These are phyloP conservation scores for Rosalia funebris DNA, from an alignment of 2,888 invertebrate genomes.

Conservation along the genomic window DNA sequence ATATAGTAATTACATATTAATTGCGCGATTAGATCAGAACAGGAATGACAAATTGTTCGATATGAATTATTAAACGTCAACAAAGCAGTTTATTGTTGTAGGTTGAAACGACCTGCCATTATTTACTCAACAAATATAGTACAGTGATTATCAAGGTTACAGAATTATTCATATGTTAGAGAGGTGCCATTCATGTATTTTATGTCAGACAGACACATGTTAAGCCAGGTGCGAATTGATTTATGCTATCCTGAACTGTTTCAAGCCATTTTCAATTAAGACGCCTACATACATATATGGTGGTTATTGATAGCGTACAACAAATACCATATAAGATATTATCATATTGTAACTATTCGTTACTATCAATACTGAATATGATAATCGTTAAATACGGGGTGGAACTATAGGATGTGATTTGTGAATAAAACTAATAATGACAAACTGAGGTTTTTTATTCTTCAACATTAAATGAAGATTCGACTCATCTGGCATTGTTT, in stretches of 20 bases:
- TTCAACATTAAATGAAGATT: too few species aligned
- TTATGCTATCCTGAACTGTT: slow-evolving; percentile 5
- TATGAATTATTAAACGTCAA: slow-evolving; percentile 9
- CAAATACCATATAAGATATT: too few species aligned
- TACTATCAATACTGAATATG: too few species aligned
- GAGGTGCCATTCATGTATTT: slow-evolving; percentile 13
- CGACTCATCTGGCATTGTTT: too few species aligned
- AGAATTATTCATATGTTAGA: slow-evolving; percentile 2
- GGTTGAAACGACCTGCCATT: slow-evolving; percentile 19
- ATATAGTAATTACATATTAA: too few species aligned
- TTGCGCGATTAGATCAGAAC: too few species aligned
- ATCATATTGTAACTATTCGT: too few species aligned
- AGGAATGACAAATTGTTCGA: slow-evolving; percentile 13
- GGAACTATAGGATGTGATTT: too few species aligned
- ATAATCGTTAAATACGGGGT: too few species aligned
- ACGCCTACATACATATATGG: slow-evolving; percentile 2
- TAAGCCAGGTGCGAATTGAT: slow-evolving; percentile 24
- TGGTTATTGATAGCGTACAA: neutral
- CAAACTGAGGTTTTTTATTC: too few species aligned
- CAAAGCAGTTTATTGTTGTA: slow-evolving; percentile 14
- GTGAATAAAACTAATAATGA: too few species aligned
- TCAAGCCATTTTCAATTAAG: neutral
- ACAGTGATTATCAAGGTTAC: slow-evolving; percentile 12
- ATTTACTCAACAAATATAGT: slow-evolving; percentile 12
- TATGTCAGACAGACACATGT: slow-evolving; percentile 12